A percentile compares a stretch with the other conserved stretches of the same genome.
Conservation (phyloP, 2,113 vertebrate species). For the Ammodytes marinus region DNA sequence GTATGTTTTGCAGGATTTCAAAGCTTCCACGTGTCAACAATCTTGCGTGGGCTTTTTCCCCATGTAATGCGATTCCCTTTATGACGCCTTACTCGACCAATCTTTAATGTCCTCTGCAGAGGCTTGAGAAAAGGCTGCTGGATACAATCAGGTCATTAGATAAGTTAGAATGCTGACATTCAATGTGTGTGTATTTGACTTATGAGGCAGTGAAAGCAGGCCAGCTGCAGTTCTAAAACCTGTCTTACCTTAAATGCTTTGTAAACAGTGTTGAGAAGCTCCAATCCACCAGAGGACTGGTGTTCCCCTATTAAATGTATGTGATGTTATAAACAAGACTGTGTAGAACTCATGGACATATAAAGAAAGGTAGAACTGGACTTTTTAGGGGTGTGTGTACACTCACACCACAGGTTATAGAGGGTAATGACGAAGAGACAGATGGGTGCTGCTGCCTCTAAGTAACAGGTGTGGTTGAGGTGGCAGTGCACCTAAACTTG, state of each 20-base stretch:
- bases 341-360: conserved; percentile 19
- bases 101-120: neutral
- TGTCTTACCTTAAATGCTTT: neutral
- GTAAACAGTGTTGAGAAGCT: neutral
- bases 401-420: conserved; percentile 20
- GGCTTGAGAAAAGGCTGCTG: neutral
- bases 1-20: conserved; percentile 5
- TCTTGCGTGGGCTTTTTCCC: neutral
- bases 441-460: conserved; percentile 37
- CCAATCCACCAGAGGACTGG: neutral
- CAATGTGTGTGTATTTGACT: neutral
- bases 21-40: neutral
- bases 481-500: conserved; percentile 42
- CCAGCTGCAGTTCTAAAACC: neutral
- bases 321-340: conserved; percentile 16
- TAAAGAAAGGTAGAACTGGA: neutral
- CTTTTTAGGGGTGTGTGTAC: conserved; percentile 28
- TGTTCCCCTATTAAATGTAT: neutral
- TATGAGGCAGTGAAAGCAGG: neutral
- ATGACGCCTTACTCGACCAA: conserved; percentile 14
- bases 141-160: neutral
- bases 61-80: conserved; percentile 27
- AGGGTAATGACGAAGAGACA: conserved; percentile 27
- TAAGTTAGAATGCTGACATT: neutral
- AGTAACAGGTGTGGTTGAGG: conserved; percentile 53